Evolutionary conservation across 2,797 vertebrate genomes (phyloP).

Genomic region (Mus minutoides): DNA sequence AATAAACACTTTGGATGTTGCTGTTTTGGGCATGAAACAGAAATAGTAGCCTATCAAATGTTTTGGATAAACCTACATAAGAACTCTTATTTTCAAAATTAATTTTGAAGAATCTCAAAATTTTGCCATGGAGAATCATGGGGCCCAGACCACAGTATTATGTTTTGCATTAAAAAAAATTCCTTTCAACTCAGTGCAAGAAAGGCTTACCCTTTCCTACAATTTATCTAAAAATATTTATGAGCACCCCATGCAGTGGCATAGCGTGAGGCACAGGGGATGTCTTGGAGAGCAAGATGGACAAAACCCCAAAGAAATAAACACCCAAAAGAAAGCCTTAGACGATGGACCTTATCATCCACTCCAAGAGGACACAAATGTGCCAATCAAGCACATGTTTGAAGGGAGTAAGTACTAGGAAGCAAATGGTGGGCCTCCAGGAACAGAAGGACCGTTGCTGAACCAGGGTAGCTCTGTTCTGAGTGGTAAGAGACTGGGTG

Average conservation of each 20-base stretch:
- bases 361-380: not conserved
- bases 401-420: not conserved
- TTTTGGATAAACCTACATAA: slow-evolving; percentile 57
- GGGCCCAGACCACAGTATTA: slow-evolving; percentile 63
- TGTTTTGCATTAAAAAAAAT: slow-evolving; percentile 71
- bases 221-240: slow-evolving; percentile 62
- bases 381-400: slow-evolving; percentile 10
- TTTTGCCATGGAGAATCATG: slow-evolving; percentile 74
- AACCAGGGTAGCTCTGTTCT: not conserved
- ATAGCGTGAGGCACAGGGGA: not conserved
- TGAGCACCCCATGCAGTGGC: not conserved
- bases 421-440: not conserved
- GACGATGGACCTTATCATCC: not conserved
- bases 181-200: slow-evolving; percentile 48
- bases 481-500: not conserved
- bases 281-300: slow-evolving; percentile 37
- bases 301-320: not conserved
- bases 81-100: slow-evolving; percentile 74
- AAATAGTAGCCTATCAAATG: slow-evolving; percentile 73
- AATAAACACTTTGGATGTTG: slow-evolving; percentile 70
- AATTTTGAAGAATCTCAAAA: slow-evolving; percentile 78
- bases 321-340: not conserved
- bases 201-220: slow-evolving; percentile 53
- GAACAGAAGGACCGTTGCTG: too few relatives aligned
- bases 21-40: slow-evolving; percentile 70